These are phyloP conservation scores for Crax fasciolata DNA, from an alignment of 2,797 vertebrate species.

Conservation along the genomic window DNA sequence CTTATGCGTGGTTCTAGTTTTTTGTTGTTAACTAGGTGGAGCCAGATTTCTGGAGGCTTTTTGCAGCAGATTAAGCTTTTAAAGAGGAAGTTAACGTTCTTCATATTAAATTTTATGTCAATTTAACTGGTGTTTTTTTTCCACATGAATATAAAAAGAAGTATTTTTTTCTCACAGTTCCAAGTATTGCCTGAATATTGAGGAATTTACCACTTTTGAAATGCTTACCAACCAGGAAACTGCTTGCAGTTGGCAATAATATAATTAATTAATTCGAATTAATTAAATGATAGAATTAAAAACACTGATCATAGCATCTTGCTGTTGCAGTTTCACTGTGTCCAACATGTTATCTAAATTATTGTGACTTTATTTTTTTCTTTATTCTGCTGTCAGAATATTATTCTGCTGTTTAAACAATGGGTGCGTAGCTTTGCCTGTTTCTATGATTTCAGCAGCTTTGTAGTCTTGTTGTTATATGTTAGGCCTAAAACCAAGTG, in stretches of 20 bases:
- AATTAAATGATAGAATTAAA: neutral
- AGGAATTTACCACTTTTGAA: neutral
- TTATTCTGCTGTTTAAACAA: neutral
- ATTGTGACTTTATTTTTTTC: neutral
- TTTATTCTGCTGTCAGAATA: too few relatives aligned
- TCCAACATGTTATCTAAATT: neutral
- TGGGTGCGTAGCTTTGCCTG: neutral
- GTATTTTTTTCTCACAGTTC: neutral
- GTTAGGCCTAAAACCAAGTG: neutral
- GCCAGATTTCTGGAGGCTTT: neutral
- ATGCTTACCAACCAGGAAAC: neutral
- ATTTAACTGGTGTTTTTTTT: neutral
- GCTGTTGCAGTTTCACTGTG: neutral
- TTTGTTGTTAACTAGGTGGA: neutral
- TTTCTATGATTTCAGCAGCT: neutral
- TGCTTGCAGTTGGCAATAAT: neutral
- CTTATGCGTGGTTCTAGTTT: neutral
- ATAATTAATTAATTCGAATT: too few relatives aligned
- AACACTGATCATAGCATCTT: neutral
- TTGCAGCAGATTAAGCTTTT: neutral
- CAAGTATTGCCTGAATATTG: neutral
- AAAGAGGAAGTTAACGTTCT: neutral
- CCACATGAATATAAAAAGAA: neutral
- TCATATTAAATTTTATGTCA: neutral
- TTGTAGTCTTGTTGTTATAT: neutral